Base-by-base conservation (phyloP, 2,113 vertebrate species). In the Phrynosoma blainvillii region DNA sequence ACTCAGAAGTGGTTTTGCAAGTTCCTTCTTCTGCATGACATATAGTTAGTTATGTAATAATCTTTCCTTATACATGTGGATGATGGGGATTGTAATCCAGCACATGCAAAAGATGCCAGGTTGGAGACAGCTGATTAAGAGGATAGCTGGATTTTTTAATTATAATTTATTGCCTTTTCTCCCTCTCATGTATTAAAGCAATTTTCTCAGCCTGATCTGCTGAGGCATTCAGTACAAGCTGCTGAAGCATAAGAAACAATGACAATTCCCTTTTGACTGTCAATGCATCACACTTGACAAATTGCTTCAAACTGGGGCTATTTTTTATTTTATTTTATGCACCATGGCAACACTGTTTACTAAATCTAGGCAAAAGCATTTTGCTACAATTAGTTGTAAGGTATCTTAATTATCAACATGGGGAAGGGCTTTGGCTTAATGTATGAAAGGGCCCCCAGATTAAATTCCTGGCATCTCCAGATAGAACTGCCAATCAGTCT, bases 301-400 rank as follows among this genome's bases (percentile, higher is more conserved):
- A 89, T 59, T 13, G n/a, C 27, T 87, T 32, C 75, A 77, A 36
- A 76, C 70, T 14, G 8, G 23, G 10, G 59, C 23, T 27, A 6
- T 10, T 1, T 70, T 20, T 42, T 91, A n/a, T n/a, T 91, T 88
- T 9, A 40, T 84, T 89, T 86, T 65, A 89, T 62, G 8, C 30
- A 84, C 42, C 4, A 20, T 0, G 83, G 78, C 12, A 82, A 2
- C 27, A 14, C 47, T 84, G 20, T 30, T 13, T 27, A 82, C 12
- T 81, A 73, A 88, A 90, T 83, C 4, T 65, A 71, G 87, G 32
- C 20, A 65, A 70, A 88, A 47, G 23, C 73, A 27, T 62, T 84
- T 20, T 86, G 73, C 76, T 73, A 52, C 75, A 12, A 83, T 89
- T 70, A 75, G 12, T 1, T 70, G 42, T 79, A 54, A 40, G 5